Evolutionary conservation across 2,797 vertebrate species (phyloP).

Genomic region (Sphaeramia orbicularis): DNA sequence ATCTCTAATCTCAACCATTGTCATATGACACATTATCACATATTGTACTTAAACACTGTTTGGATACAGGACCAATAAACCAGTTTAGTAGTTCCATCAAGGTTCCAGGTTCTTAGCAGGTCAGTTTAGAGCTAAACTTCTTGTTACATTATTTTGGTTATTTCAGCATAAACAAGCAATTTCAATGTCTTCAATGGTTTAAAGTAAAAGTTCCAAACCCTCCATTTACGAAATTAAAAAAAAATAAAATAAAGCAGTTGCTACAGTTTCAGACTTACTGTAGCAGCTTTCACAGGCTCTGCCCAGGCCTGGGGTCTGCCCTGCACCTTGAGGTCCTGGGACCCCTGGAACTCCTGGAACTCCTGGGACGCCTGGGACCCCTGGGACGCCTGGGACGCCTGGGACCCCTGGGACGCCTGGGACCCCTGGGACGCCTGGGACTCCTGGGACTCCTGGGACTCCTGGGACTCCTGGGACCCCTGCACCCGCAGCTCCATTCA

Average conservation of each 20-base stretch:
- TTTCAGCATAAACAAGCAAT: too few relatives aligned
- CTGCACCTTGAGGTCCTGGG: slow-evolving; percentile 50
- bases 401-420: slow-evolving; percentile 5
- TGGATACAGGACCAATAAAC: too few relatives aligned
- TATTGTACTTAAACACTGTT: too few relatives aligned
- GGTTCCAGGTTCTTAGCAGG: too few relatives aligned
- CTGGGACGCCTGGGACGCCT: slow-evolving; percentile 1
- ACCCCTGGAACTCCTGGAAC: background rate
- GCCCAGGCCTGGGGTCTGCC: slow-evolving; percentile 87
- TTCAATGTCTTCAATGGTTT: too few relatives aligned
- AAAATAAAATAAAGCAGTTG: background rate
- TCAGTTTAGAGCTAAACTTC: too few relatives aligned
- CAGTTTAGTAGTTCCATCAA: too few relatives aligned
- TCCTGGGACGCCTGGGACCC: background rate
- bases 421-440: background rate
- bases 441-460: background rate
- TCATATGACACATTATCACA: too few relatives aligned
- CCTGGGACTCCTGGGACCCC: background rate
- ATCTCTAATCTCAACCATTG: too few relatives aligned
- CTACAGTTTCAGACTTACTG: slow-evolving; percentile 86
- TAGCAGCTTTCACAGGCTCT: slow-evolving; percentile 98
- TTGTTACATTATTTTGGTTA: too few relatives aligned
- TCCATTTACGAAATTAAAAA: background rate
- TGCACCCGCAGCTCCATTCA: slow-evolving; percentile 88
- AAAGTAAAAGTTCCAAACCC: too few relatives aligned